Evolutionary conservation across 1,140 invertebrate species (phyloP).

Genomic region (Drosophila tropicalis): DNA sequence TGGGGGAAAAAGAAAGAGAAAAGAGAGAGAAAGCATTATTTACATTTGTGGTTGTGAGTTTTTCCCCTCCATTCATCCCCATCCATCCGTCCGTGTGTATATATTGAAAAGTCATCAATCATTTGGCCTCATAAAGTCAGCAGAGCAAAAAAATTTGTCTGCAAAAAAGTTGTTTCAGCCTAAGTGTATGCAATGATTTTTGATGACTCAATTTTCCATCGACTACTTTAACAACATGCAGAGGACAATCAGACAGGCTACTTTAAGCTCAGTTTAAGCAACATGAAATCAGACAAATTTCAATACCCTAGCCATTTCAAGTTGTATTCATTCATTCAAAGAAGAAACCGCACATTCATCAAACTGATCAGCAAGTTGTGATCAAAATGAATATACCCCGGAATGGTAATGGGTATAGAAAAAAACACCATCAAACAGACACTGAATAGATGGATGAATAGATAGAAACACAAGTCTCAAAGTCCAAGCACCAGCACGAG

Average conservation of each 20-base stretch:
- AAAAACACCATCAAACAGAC: conserved; percentile 33
- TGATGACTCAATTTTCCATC: conserved; percentile 30
- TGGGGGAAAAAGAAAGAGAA: conserved; percentile 21
- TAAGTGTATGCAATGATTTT: conserved; percentile 26
- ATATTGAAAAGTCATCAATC: conserved; percentile 80
- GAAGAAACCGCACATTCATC: too few relatives aligned
- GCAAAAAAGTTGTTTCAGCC: conserved; percentile 47
- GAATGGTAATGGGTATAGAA: conserved; percentile 13
- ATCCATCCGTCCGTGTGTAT: background rate
- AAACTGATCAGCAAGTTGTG: too few relatives aligned
- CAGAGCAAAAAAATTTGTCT: conserved; percentile 76
- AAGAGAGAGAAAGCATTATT: conserved; percentile 56
- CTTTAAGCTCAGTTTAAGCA: conserved; percentile 53
- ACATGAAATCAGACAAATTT: conserved; percentile 8
- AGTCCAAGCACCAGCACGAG: conserved; percentile 38
- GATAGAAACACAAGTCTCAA: conserved; percentile 66
- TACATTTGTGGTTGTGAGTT: conserved; percentile 63
- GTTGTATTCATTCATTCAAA: too few relatives aligned
- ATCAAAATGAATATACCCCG: background rate
- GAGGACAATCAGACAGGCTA: conserved; percentile 29
- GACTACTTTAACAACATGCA: conserved; percentile 25
- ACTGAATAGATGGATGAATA: conserved; percentile 75
- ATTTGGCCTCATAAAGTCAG: conserved; percentile 52
- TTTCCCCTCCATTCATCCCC: conserved; percentile 27
- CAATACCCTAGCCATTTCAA: background rate